Evolutionary conservation across 2,113 vertebrate species (phyloP), one percentile per base, ranked within the genome.

Genomic region (Bungarus multicinctus): DNA sequence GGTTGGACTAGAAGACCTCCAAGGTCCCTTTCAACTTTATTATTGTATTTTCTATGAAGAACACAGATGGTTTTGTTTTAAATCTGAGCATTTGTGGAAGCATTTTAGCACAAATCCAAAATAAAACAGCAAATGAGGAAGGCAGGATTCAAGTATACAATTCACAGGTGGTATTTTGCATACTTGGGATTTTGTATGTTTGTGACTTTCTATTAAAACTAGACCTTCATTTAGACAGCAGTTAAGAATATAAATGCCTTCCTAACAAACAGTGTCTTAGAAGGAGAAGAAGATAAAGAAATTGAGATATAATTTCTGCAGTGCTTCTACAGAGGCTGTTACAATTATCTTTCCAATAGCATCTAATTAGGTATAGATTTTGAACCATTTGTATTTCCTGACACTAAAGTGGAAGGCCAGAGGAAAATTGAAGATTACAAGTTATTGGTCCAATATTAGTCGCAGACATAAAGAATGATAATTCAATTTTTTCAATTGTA

Each of bases 301-400:
- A 89, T 45, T 1, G 52, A 11, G 5, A 4, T 93, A 69, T 89
- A 95, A 93, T 86, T 88, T 92, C 27, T 27, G 11, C 0, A 93
- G 90, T 92, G 25, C 81, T 94, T 93, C 34, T 20, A 88, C 2
- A 89, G 55, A 90, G 4, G 1, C 6, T 16, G 85, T 64, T 93
- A 94, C 91, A 0, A 1, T 18, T 1, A 0, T 0, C 0, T 58
- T 89, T 9, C 91, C 1, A 53, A 64, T 6, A 91, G 0, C 53
- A 25, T 93, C 4, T 57, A 90, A 91, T 92, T 92, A 95, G 96
- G 87, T 7, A 91, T 43, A 52, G 87, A 88, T 90, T 93, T 81
- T 43, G 81, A 20, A n/a, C 52, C 22, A 3, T 39, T 90, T 12
- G 93, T 88, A 69, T 89, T 3, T 47, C 74, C 53, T 1, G 91